These are phyloP conservation scores for Lates calcarifer DNA, from an alignment of 2,113 vertebrate genomes.

Conservation along the genomic window DNA sequence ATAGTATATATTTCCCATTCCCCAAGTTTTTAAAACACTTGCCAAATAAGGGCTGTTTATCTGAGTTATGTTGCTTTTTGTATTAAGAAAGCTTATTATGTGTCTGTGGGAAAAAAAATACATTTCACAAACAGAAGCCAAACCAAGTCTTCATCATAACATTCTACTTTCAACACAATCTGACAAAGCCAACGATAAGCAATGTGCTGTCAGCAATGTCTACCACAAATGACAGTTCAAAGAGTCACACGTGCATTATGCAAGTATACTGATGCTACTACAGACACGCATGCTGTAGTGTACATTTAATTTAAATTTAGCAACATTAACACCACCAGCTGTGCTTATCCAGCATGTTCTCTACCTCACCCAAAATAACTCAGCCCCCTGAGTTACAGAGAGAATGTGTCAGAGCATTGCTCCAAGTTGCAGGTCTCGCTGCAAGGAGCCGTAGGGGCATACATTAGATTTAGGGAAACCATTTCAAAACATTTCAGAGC, in stretches of 20 bases:
- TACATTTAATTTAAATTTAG: constrained; percentile 49
- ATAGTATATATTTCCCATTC: neutral
- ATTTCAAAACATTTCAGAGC: too few species aligned
- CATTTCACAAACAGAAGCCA: neutral
- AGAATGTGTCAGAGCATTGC: constrained; percentile 13
- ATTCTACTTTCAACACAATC: neutral
- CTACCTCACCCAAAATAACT: constrained; percentile 65
- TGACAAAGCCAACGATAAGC: neutral
- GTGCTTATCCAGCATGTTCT: constrained; percentile 60
- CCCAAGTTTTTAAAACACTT: neutral
- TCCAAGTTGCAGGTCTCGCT: constrained; percentile 14
- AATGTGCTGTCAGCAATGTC: neutral
- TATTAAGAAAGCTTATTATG: neutral
- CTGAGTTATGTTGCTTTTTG: neutral
- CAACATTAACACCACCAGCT: constrained; percentile 50
- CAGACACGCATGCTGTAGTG: neutral
- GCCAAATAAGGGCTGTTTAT: neutral
- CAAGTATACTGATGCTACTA: neutral
- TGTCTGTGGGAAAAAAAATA: neutral
- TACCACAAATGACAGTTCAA: neutral
- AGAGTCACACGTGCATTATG: neutral
- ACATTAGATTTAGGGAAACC: neutral
- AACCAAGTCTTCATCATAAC: neutral
- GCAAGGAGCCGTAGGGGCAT: neutral
- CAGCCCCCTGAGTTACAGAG: constrained; percentile 11